Evolutionary conservation across 2,797 vertebrate genomes (phyloP), one percentile per base, ranked within the genome.

Genomic region (Balearica regulorum): DNA sequence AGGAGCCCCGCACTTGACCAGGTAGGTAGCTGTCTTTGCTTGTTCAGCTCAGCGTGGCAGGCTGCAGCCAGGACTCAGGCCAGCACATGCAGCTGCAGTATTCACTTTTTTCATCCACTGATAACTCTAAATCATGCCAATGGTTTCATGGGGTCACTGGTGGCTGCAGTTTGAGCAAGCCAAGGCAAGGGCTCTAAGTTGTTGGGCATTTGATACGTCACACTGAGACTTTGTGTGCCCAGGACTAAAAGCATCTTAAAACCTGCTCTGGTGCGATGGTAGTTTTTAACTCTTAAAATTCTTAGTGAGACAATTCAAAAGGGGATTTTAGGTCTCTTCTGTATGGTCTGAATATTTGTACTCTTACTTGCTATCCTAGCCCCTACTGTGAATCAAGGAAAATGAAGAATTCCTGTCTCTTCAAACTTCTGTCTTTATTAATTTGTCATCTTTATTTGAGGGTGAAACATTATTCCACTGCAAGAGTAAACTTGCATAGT

Each of bases 141-240:
- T 26, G 5, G 5, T 18, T 26, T 17, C 44, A 2, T 5, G 44
- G 78, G 25, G 5, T 33, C 39, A 0, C 65, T 13, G 46, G 46
- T 3, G 22, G 57, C 46, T 29, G 46, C 54, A 9, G 37, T 28
- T 13, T 9, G 43, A 43, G 76, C 43, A 10, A 33, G 37, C 57
- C 57, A 10, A 44, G 53, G 87, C 37, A 14, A 16, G 58, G 31
- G 35, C 43, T 57, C 44, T 5, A 4, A 0, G 9, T 7, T 24
- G 20, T 20, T 1, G 1, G 39, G 31, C 7, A 5, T 33, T 16
- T 18, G 13, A 18, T n/a, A 6, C 1, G 1, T 43, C 21, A 6
- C 25, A 1, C n/a, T 26, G 35, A 33, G 61, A 12, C 14, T 33
- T 18, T 29, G 31, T 53, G 60, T 37, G 55, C 35, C 24, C 19